These are phyloP conservation scores for Micrasema longulum DNA, from an alignment of 1,140 invertebrate genomes.

Conservation along the genomic window DNA sequence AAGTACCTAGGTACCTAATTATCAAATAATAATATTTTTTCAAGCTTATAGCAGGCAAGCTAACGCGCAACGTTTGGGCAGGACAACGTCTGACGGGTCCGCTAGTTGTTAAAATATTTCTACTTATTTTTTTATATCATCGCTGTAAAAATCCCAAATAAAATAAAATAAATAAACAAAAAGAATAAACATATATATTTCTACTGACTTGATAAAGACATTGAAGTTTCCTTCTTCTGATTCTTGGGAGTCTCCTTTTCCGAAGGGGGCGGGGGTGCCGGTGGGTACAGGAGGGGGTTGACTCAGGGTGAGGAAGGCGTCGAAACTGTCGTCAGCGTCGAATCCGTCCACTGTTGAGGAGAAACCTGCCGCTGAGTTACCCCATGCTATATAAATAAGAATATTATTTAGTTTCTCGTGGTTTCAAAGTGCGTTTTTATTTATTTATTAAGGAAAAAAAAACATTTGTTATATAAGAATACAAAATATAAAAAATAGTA, in stretches of 20 bases:
- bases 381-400: conserved; percentile 70
- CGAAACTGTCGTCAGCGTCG: conserved; percentile 81
- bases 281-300: conserved; percentile 77
- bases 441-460: no score
- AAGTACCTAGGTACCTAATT: no score
- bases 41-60: no score
- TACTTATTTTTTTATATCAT: no score
- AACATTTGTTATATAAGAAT: no score
- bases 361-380: conserved; percentile 64
- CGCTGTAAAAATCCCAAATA: no score
- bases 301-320: conserved; percentile 85
- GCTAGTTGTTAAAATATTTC: no score
- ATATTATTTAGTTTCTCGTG: background rate
- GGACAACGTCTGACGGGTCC: no score
- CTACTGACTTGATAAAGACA: conserved; percentile 79
- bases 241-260: conserved; percentile 77
- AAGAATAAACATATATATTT: background rate
- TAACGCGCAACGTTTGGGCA: no score
- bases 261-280: conserved; percentile 67
- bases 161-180: no score
- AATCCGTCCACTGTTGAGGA: conserved; percentile 69
- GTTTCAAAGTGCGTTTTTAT: background rate
- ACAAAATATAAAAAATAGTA: no score
- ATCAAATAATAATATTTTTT: no score
- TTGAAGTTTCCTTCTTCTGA: conserved; percentile 84